These are phyloP conservation scores for Volucella inflata DNA, from an alignment of 2,888 invertebrate genomes.

Conservation along the genomic window DNA sequence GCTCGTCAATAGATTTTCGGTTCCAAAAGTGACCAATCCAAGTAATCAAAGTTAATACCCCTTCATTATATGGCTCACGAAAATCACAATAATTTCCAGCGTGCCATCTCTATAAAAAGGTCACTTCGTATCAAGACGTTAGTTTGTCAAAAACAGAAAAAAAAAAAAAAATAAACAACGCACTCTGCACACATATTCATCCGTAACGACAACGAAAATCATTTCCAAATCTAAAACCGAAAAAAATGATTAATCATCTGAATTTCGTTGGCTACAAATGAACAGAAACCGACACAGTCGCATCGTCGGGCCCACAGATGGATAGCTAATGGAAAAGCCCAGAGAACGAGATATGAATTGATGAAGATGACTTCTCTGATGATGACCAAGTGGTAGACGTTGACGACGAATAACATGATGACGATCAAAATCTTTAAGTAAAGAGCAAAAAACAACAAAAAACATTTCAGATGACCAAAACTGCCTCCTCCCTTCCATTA, in stretches of 20 bases:
- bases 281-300: slow-evolving; percentile 25
- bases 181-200: too few relatives aligned
- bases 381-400: slow-evolving; percentile 40
- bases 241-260: slow-evolving; percentile 71
- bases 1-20: slow-evolving; percentile 43
- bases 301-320: slow-evolving; percentile 10
- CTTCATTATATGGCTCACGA: slow-evolving; percentile 68
- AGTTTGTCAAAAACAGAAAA: slow-evolving; percentile 22
- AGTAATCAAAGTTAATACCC: slow-evolving; percentile 69
- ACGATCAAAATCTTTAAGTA: slow-evolving; percentile 49
- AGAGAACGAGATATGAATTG: slow-evolving; percentile 73
- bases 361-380: slow-evolving; percentile 74
- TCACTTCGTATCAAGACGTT: slow-evolving; percentile 57
- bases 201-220: slow-evolving; percentile 13
- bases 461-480: slow-evolving; percentile 48
- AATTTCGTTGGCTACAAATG: slow-evolving; percentile 59
- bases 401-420: slow-evolving; percentile 40
- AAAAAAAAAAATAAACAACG: slow-evolving; percentile 18
- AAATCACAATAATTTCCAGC: slow-evolving; percentile 65
- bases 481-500: slow-evolving; percentile 8
- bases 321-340: slow-evolving; percentile 71
- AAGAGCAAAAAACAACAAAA: slow-evolving; percentile 3
- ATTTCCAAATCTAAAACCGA: slow-evolving; percentile 52
- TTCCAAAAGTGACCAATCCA: slow-evolving; percentile 38
- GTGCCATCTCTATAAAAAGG: slow-evolving; percentile 54